Percentiles rank a stretch among this genome's conserved stretches.
Evolutionary conservation across 2,888 invertebrate genomes (phyloP).

Genomic region (Sarcophaga carnaria): DNA sequence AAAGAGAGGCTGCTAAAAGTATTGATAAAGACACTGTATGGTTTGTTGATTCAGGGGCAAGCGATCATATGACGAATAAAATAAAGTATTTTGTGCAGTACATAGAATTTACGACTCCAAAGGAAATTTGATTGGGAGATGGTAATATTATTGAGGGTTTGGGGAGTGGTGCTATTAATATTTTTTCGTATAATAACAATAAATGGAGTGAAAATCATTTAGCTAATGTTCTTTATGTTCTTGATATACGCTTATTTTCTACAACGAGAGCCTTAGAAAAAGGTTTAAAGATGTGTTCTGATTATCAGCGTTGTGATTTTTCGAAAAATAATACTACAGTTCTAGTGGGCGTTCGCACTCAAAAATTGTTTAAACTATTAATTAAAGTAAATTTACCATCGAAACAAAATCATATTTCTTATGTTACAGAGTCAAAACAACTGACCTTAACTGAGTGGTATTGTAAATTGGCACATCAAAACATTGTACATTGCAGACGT

Average conservation of each 20-base stretch:
- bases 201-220: constrained; percentile 44
- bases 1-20: constrained; percentile 32
- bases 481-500: constrained; percentile 20
- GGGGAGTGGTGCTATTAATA: constrained; percentile 43
- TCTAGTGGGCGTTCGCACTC: constrained; percentile 41
- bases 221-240: constrained; percentile 49
- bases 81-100: constrained; percentile 9
- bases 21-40: constrained; percentile 37
- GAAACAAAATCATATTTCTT: constrained; percentile 27
- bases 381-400: constrained; percentile 29
- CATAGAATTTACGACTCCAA: constrained; percentile 4
- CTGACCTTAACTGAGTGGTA: constrained; percentile 38
- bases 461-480: constrained; percentile 31
- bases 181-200: constrained; percentile 36
- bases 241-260: constrained; percentile 46
- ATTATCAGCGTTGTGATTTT: constrained; percentile 49
- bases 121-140: constrained; percentile 20
- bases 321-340: constrained; percentile 41
- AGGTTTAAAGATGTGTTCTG: constrained; percentile 47
- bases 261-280: constrained; percentile 46
- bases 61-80: constrained; percentile 32
- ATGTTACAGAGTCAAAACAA: constrained; percentile 27
- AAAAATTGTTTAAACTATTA: constrained; percentile 49
- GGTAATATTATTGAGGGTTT: constrained; percentile 25
- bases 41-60: constrained; percentile 47